phyloP scores from a whole-genome alignment of 2,113 vertebrate genomes.

The Pedetes capensis region DNA sequence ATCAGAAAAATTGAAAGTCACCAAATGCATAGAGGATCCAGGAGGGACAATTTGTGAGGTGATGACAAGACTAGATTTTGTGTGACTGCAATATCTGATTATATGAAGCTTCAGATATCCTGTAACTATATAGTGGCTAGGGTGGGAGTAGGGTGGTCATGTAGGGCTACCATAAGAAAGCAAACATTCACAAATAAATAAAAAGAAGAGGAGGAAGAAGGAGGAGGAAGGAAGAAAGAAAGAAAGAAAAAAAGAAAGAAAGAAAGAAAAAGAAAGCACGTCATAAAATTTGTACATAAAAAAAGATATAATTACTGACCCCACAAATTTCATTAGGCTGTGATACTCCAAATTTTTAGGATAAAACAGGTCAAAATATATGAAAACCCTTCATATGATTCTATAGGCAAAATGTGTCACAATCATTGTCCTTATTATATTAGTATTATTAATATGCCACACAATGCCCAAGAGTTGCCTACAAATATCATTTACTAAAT shows the following conservation, averaged over 20 bases:
- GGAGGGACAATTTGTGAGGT: conserved; percentile 22
- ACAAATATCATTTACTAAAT: neutral
- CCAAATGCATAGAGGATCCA: neutral
- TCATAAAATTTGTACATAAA: neutral
- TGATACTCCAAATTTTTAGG: conserved; percentile 10
- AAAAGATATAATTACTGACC: neutral
- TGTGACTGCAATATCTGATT: conserved; percentile 39
- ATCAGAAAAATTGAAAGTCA: conserved; percentile 63
- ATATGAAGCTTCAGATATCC: neutral
- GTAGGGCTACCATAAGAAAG: conserved; percentile 11
- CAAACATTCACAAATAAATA: neutral
- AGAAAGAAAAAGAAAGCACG: too few relatives aligned
- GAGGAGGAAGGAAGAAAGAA: too few relatives aligned
- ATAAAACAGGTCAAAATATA: neutral
- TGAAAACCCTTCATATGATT: neutral
- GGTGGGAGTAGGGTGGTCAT: neutral
- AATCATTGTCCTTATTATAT: neutral
- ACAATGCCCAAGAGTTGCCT: neutral
- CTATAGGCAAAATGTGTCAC: conserved; percentile 16
- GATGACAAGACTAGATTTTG: conserved; percentile 48
- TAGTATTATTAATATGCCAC: neutral
- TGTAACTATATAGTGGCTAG: neutral
- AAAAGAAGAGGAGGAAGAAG: too few relatives aligned
- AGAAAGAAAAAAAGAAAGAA: too few relatives aligned
- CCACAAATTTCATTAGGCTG: neutral